Conservation (phyloP, 1,140 invertebrate genomes). For the Bilobella aurantiaca region DNA sequence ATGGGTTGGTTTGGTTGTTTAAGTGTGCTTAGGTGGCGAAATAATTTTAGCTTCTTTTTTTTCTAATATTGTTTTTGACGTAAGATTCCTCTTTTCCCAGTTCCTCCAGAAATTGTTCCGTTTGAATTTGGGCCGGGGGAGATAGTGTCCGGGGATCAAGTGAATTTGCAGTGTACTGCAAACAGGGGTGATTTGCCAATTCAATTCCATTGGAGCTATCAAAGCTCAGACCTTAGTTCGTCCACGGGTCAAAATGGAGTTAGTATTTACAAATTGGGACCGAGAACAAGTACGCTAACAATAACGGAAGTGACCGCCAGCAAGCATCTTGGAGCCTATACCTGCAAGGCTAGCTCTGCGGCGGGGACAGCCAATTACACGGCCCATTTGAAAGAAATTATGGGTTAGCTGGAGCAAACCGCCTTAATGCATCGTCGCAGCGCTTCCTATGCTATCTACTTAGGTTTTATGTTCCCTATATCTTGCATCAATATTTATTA, state of each 20-base stretch:
- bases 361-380: conserved; percentile 51
- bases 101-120: conserved; percentile 49
- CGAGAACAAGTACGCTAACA: conserved; percentile 52
- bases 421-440: too few species aligned
- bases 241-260: conserved; percentile 18
- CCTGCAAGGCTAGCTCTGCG: conserved; percentile 33
- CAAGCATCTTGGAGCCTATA: conserved; percentile 34
- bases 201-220: conserved; percentile 24
- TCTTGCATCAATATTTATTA: too few species aligned
- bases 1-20: too few species aligned
- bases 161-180: conserved; percentile 29
- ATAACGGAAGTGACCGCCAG: conserved; percentile 41
- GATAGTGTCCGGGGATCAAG: conserved; percentile 25
- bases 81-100: conserved; percentile 37
- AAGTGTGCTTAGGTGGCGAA: too few species aligned
- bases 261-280: conserved; percentile 36
- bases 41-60: too few species aligned
- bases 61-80: too few species aligned
- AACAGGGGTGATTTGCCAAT: conserved; percentile 33
- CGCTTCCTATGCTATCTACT: too few species aligned
- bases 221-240: conserved; percentile 8
- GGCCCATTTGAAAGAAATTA: conserved; percentile 35
- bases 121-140: conserved; percentile 51
- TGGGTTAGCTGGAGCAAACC: background rate
- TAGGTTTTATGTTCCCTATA: too few species aligned